A percentile compares a stretch with the other conserved stretches of the same genome.
Evolutionary conservation across 2,113 vertebrate genomes (phyloP).

Genomic region (Hirundichthys speculiger): DNA sequence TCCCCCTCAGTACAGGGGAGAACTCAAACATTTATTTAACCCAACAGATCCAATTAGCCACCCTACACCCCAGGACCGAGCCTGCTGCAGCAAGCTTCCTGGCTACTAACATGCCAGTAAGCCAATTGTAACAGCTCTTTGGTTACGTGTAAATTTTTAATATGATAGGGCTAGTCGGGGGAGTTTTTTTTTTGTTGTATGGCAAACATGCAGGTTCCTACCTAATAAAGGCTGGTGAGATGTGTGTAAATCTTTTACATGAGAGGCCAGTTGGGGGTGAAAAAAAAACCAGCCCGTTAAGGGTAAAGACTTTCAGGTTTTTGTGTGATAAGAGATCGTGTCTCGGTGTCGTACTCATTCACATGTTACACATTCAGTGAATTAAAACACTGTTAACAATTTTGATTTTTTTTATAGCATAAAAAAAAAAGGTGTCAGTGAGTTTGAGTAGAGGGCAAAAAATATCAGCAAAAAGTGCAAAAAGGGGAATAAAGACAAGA

Average conservation of each 20-base stretch:
- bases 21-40: conserved; percentile 84
- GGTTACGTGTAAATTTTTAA: conserved; percentile 76
- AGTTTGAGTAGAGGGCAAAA: conserved; percentile 6
- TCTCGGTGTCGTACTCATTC: no score
- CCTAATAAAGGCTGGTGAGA: conserved; percentile 63
- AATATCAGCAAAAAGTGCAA: conserved; percentile 9
- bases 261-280: conserved; percentile 35
- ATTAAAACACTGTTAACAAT: not conserved
- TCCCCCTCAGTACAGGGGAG: conserved; percentile 51
- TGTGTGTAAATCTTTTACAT: conserved; percentile 66
- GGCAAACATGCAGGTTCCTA: conserved; percentile 68
- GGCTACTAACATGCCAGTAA: conserved; percentile 69
- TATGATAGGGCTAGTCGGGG: conserved; percentile 60
- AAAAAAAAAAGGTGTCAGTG: not conserved
- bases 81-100: conserved; percentile 54
- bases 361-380: not conserved
- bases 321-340: no score
- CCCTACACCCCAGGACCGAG: conserved; percentile 53
- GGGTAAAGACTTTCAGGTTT: conserved; percentile 8
- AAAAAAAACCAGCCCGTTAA: conserved; percentile 37
- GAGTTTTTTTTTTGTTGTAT: conserved; percentile 68
- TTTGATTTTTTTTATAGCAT: not conserved
- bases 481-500: conserved; percentile 51
- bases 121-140: conserved; percentile 68
- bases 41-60: conserved; percentile 78